These are phyloP conservation scores for Amniataba percoides DNA, from an alignment of 2,797 vertebrate species.

Conservation along the genomic window DNA sequence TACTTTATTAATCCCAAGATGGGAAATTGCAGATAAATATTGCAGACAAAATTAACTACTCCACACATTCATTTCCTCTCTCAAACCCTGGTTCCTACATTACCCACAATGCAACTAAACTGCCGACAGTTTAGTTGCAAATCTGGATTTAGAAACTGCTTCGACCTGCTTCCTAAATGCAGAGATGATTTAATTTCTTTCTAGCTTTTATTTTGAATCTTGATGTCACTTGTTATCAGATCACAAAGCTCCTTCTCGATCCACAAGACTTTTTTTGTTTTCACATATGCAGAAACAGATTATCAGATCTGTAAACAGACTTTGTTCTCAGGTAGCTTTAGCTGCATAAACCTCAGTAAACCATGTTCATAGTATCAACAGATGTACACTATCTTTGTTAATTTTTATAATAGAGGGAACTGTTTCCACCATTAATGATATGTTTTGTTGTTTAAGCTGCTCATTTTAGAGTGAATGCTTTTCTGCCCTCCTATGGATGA, in stretches of 20 bases:
- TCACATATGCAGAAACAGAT: no score
- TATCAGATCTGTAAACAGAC: no score
- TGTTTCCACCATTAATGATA: neutral
- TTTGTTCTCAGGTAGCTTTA: neutral
- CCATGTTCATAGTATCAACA: neutral
- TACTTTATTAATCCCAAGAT: no score
- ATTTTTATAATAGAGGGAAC: rapidly evolving
- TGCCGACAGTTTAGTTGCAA: no score
- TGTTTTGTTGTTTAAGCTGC: neutral
- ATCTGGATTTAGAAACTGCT: neutral
- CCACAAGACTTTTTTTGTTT: neutral
- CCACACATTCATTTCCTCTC: neutral
- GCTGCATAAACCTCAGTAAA: neutral
- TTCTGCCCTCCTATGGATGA: conserved; percentile 16
- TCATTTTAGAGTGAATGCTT: neutral
- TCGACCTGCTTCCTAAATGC: neutral
- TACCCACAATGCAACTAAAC: neutral
- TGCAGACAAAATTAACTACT: no score
- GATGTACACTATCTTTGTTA: no score
- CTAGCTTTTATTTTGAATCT: neutral
- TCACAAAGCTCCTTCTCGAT: neutral
- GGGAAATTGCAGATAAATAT: no score
- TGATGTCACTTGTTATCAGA: neutral
- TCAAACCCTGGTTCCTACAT: neutral
- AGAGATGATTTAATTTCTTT: neutral